A percentile compares a stretch with the other conserved stretches of the same genome.
Conservation (phyloP, 2,113 vertebrate species). For the Channa maculata region DNA sequence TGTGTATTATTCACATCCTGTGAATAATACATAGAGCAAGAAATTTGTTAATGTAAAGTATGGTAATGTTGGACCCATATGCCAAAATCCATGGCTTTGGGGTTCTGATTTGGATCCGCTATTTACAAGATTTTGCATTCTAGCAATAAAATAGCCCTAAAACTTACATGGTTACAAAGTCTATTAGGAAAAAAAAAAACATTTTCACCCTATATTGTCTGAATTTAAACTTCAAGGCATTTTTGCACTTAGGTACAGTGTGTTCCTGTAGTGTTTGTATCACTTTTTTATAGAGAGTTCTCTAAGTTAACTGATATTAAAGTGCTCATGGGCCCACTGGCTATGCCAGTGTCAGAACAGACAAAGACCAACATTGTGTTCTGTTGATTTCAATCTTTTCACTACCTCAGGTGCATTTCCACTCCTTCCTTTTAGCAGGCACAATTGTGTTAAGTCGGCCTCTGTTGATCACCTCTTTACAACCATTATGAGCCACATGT, state of each 20-base stretch:
- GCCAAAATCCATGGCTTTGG: no score
- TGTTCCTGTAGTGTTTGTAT: not conserved
- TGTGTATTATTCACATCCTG: not conserved
- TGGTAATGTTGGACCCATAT: no score
- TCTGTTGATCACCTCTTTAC: conserved; percentile 30
- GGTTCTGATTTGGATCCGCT: no score
- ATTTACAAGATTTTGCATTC: conserved; percentile 12
- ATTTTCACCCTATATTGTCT: not conserved
- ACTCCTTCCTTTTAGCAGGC: conserved; percentile 49
- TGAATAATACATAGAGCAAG: not conserved
- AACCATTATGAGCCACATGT: conserved; percentile 10
- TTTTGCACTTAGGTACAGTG: not conserved
- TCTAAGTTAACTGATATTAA: conserved; percentile 20
- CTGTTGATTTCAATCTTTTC: conserved; percentile 64
- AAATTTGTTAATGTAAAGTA: no score
- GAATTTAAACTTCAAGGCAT: not conserved
- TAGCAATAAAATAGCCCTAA: not conserved
- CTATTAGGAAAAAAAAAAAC: not conserved
- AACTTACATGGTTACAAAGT: no score
- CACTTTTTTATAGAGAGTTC: conserved; percentile 5
- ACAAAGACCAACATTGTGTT: conserved; percentile 79
- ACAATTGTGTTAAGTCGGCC: conserved; percentile 59
- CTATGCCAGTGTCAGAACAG: conserved; percentile 42
- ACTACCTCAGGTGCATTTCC: conserved; percentile 74
- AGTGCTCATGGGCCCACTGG: conserved; percentile 7